Evolutionary conservation across 2,113 vertebrate genomes (phyloP).

Genomic region (Ovis aries): DNA sequence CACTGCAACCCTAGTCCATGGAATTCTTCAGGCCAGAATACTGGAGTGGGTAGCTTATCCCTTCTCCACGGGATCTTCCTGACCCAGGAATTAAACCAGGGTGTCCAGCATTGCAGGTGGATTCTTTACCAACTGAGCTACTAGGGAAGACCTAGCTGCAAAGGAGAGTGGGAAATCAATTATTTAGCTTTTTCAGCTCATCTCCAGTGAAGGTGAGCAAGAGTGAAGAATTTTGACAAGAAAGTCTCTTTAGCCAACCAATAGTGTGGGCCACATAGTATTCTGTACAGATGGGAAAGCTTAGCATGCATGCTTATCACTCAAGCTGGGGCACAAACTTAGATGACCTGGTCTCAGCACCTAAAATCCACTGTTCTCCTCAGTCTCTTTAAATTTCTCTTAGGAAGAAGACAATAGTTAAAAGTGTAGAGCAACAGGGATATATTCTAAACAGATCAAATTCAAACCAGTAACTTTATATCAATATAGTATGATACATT

Average conservation of each 20-base stretch:
- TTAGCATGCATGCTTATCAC: neutral
- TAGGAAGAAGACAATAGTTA: neutral
- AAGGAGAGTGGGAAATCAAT: neutral
- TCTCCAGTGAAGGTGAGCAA: neutral
- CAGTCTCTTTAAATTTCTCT: neutral
- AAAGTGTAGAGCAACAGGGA: neutral
- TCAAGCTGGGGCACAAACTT: neutral
- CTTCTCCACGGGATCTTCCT: neutral
- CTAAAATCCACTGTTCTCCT: neutral
- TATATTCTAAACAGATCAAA: neutral
- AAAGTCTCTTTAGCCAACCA: neutral
- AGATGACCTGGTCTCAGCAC: neutral
- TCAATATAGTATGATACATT: neutral
- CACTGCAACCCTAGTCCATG: neutral
- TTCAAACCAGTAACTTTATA: neutral
- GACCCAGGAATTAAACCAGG: neutral
- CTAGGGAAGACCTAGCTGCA: neutral
- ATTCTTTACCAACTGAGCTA: neutral
- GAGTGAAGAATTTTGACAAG: neutral
- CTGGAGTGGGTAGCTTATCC: neutral
- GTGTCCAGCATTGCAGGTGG: neutral
- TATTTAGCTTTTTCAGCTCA: neutral
- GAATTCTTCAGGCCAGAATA: neutral
- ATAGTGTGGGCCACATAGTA: fast-evolving
- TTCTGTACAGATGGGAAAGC: neutral